Percentiles rank a stretch among this genome's conserved stretches.
phyloP scores from a whole-genome alignment of 2,113 vertebrate species.

The Dolichallabes microphthalmus region DNA sequence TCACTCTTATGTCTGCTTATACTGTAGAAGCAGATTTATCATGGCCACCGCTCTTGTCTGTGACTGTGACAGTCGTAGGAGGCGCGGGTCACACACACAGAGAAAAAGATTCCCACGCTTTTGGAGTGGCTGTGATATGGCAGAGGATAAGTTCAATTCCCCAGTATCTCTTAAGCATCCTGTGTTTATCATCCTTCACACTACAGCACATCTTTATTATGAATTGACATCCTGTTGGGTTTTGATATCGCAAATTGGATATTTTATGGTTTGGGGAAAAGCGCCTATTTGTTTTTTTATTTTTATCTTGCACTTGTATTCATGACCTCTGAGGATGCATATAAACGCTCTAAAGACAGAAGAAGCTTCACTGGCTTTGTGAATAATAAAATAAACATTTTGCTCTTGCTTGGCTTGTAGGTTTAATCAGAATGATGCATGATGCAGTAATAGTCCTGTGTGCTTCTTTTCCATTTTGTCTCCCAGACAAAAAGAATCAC shows the following conservation, averaged over 20 bases:
- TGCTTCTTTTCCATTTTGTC: neutral
- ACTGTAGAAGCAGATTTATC: slow-evolving; percentile 59
- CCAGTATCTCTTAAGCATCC: slow-evolving; percentile 63
- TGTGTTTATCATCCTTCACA: slow-evolving; percentile 70
- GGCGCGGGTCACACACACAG: slow-evolving; percentile 3
- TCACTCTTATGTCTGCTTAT: neutral
- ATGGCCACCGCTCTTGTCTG: slow-evolving; percentile 58
- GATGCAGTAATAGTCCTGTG: neutral
- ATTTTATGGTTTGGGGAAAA: slow-evolving; percentile 73
- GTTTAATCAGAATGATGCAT: neutral
- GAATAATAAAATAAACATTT: slow-evolving; percentile 53
- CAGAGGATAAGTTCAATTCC: slow-evolving; percentile 58
- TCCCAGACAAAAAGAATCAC: too few species aligned
- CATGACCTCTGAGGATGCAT: slow-evolving; percentile 57
- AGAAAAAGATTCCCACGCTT: slow-evolving; percentile 60
- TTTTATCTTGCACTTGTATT: slow-evolving; percentile 71
- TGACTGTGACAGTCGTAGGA: slow-evolving; percentile 40
- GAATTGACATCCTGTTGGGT: slow-evolving; percentile 66
- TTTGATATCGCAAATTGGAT: slow-evolving; percentile 75
- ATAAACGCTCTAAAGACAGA: slow-evolving; percentile 65
- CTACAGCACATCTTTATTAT: slow-evolving; percentile 64
- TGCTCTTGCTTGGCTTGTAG: slow-evolving; percentile 33
- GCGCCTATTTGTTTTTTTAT: slow-evolving; percentile 9
- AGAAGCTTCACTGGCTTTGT: slow-evolving; percentile 66
- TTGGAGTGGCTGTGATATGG: slow-evolving; percentile 64